Conservation (phyloP, 2,797 vertebrate genomes). For the Rachycentron canadum region DNA sequence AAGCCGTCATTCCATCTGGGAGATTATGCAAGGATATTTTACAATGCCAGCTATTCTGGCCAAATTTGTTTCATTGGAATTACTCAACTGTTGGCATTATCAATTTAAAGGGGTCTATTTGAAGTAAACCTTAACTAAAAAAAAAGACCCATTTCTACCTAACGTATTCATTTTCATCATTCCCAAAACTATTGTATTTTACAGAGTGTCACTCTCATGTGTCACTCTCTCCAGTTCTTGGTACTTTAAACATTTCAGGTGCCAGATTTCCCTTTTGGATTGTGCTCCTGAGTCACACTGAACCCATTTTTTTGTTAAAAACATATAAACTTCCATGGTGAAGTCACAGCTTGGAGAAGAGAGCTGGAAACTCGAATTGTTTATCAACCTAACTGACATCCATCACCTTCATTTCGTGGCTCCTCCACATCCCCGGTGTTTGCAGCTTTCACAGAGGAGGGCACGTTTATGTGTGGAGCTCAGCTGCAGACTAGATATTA, state of each 20-base stretch:
- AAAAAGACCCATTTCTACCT: slow-evolving; percentile 30
- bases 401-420: slow-evolving; percentile 62
- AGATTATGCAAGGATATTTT: slow-evolving; percentile 69
- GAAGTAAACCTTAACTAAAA: slow-evolving; percentile 52
- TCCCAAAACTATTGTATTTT: slow-evolving; percentile 56
- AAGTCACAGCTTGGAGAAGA: slow-evolving; percentile 77
- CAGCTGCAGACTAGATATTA: slow-evolving; percentile 26
- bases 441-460: slow-evolving; percentile 46
- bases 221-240: slow-evolving; percentile 65
- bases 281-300: slow-evolving; percentile 63
- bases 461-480: slow-evolving; percentile 28
- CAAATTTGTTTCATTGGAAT: slow-evolving; percentile 75
- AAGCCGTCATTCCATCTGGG: slow-evolving; percentile 60
- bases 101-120: slow-evolving; percentile 55
- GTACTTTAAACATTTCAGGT: slow-evolving; percentile 63
- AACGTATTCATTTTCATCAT: slow-evolving; percentile 42
- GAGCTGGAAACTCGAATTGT: slow-evolving; percentile 76
- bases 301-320: slow-evolving; percentile 58
- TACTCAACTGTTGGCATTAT: slow-evolving; percentile 71
- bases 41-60: slow-evolving; percentile 64
- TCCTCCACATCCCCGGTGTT: slow-evolving; percentile 63
- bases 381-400: slow-evolving; percentile 76
- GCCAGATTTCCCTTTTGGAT: slow-evolving; percentile 69
- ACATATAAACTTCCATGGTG: slow-evolving; percentile 69
- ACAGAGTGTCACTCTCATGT: slow-evolving; percentile 35